Evolutionary conservation across 2,113 vertebrate species (phyloP).

Genomic region (Pithys albifrons): DNA sequence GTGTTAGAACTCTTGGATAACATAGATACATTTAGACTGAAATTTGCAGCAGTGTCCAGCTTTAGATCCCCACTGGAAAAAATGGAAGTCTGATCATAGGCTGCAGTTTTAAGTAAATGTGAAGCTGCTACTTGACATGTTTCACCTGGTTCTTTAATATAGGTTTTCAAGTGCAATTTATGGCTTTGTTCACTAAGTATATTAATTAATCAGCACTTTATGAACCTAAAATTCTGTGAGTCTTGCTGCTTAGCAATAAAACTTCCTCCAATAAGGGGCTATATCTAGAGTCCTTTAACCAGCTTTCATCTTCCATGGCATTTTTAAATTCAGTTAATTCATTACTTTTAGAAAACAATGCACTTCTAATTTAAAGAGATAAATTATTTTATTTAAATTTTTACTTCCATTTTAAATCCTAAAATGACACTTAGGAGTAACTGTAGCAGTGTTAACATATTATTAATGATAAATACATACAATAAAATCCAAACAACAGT

Average conservation of each 20-base stretch:
- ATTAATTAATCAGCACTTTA: constrained; percentile 52
- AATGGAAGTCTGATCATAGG: background rate
- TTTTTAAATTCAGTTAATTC: background rate
- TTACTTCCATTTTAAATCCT: background rate
- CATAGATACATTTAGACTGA: background rate
- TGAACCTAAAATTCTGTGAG: background rate
- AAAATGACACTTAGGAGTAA: background rate
- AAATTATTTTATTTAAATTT: background rate
- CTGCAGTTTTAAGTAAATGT: background rate
- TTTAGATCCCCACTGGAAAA: background rate
- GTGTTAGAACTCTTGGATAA: background rate
- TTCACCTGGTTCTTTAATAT: background rate
- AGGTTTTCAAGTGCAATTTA: background rate
- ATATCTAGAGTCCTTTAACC: background rate
- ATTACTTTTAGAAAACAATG: background rate
- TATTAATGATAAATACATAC: background rate
- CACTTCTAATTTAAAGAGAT: background rate
- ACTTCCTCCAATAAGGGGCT: background rate
- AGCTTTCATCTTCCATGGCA: background rate
- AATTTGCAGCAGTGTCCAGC: background rate
- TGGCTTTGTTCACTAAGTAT: background rate
- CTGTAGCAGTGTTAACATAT: background rate
- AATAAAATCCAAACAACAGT: background rate
- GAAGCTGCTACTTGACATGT: background rate
- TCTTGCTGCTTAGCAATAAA: constrained; percentile 48